Base-by-base conservation (phyloP, 1,140 invertebrate species). In the Steinernema khuongi region DNA sequence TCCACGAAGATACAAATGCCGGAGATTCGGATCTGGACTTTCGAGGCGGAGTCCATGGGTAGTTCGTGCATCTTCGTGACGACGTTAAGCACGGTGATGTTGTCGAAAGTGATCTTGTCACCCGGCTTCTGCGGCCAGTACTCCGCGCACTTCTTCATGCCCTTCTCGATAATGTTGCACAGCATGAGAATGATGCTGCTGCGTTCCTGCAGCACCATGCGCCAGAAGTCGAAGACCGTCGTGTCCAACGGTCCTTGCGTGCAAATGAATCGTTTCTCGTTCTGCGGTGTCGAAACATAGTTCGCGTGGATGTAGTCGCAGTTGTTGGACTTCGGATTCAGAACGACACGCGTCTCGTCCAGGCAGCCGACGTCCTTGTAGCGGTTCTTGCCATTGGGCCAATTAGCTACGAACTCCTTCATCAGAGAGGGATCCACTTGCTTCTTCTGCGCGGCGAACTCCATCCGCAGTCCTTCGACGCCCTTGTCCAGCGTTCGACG, bases 131-230 rank as follows among this genome's bases (percentile, higher is more conserved):
- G 32, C n/a, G 73, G 73, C 67, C 67, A 74, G 31, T 74, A 74
- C 73, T 71, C 32, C n/a, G 36, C 67, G 69, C 73, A 74, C 36
- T 74, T 74, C 67, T 44, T 32, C 29, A 43, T 43, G 36, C 67
- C 67, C 28, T 69, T 74, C n/a, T 82, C 80, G 22, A 84, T 78
- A 70, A 79, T 89, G 86, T 94, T 93, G 60, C 93, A 96, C 41
- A 97, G 89, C 94, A 97, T 96, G 32, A 75, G 92, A 72, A 97
- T 91, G 0, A 93, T 94, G 60, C 90, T 90, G 30, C 96, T 91
- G 85, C 92, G 91, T 81, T 96, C 93, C 85, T 96, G 94, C 26
- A 92, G 92, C 67, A 97, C 90, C 94, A 97, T 95, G 83, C 94
- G 89, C 94, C 95, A 97, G 86, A 97, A 97, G 87, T 97, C 95